Conservation (phyloP, 2,888 invertebrate genomes). For the Xanthia togata region DNA sequence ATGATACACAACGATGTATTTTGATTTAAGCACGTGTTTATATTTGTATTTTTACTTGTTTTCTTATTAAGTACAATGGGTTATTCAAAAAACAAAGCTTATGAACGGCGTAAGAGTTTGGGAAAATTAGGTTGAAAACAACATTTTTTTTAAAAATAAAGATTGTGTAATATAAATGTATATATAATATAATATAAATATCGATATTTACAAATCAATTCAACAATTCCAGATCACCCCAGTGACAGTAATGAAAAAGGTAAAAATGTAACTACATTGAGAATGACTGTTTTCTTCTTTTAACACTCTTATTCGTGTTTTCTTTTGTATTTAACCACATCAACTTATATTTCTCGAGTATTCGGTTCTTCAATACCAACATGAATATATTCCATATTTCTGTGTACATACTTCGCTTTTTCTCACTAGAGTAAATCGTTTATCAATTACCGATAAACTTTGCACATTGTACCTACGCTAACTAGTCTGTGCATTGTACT, state of each 20-base stretch:
- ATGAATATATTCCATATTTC: background rate
- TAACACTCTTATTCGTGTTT: slow-evolving; percentile 49
- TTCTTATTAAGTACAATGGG: background rate
- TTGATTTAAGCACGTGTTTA: background rate
- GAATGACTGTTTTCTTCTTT: slow-evolving; percentile 66
- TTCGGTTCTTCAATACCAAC: background rate
- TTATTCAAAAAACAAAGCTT: background rate
- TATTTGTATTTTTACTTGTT: background rate
- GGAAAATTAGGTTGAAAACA: background rate
- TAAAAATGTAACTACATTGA: slow-evolving; percentile 73
- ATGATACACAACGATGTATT: background rate
- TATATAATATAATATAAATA: background rate
- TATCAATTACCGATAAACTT: slow-evolving; percentile 14
- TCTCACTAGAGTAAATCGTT: slow-evolving; percentile 1
- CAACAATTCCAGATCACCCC: slow-evolving; percentile 83
- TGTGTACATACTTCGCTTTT: slow-evolving; percentile 25
- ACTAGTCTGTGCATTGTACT: background rate
- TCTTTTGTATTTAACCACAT: slow-evolving; percentile 53
- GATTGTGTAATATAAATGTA: background rate
- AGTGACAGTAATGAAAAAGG: slow-evolving; percentile 86
- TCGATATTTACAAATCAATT: slow-evolving; percentile 46
- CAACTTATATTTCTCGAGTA: slow-evolving; percentile 7
- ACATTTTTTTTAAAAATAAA: background rate
- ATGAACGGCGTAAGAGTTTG: background rate
- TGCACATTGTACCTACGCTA: background rate